Base-by-base conservation (phyloP, 2,888 invertebrate species). In the Ennomos erosarius region DNA sequence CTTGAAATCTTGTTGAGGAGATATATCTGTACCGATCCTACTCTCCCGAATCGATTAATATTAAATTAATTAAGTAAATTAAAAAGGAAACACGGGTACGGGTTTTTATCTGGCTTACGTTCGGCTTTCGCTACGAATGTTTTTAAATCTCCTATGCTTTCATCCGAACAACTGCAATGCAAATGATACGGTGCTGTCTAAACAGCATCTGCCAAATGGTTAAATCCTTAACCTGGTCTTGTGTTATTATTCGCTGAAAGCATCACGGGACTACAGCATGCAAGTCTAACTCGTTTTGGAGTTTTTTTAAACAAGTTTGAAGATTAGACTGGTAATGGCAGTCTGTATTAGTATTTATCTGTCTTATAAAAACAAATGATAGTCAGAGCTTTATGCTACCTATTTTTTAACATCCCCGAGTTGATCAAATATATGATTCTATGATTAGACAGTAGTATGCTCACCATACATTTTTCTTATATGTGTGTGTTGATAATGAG, bases 1-100 rank as follows among this genome's bases (percentile, higher is more conserved):
- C 74, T 71, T 73, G 71, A 61, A 57, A 51, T 59, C 65, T 67
- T 62, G 60, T 73, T 71, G 65, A 58, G 61, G 47, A 67, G 47
- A 43, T 26, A 26, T 6, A 26, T 26, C 1, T 26, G 26, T 26
- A 26, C 26, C 26, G 3, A 4, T 6, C 26, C 0, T 26, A 26
- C 26, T 26, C 26, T 51, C 39, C 11, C 39, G 34, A 9, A 34
- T 40, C 8, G 12, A 40, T 39, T 11, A 8, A 33, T 12, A 26
- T 47, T 12, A 45, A 11, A 12, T 13, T 10, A n/a, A n/a, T n/a
- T n/a, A n/a, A n/a, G n/a, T 13, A 13, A 11, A 13, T 8, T 34
- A 33, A n/a, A 16, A 44, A 44, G 0, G 33, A 34, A 11, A 16
- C 12, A 1, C n/a, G n/a, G n/a, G n/a, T n/a, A n/a, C n/a, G n/a